Conservation (phyloP, 2,797 vertebrate genomes). For the Sylvia borin region DNA sequence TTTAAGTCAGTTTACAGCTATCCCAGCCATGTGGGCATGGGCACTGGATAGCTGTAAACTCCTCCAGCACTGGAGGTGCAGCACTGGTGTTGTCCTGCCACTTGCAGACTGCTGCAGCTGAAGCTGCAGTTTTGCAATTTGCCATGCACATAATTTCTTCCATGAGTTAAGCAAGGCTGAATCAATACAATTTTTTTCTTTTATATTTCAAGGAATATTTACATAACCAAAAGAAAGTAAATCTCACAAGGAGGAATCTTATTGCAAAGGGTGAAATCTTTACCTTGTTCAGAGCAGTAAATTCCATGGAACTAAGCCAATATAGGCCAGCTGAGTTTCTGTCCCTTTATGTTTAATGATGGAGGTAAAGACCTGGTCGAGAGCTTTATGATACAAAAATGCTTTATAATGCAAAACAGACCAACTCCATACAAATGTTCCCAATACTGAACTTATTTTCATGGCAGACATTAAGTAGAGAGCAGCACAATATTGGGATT, state of each 20-base stretch:
- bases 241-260: neutral
- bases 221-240: neutral
- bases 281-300: neutral
- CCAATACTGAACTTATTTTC: slow-evolving; percentile 2
- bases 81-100: neutral
- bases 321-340: neutral
- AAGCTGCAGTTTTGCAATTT: neutral
- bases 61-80: too few species aligned
- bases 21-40: neutral
- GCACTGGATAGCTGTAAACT: too few species aligned
- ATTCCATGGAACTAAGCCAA: neutral
- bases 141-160: neutral
- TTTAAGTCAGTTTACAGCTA: neutral
- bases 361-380: neutral
- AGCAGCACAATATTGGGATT: neutral
- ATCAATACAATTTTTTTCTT: neutral
- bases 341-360: neutral
- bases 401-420: neutral
- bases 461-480: neutral
- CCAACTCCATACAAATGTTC: neutral
- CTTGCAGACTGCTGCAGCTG: neutral
- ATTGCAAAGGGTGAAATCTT: neutral
- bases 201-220: neutral
- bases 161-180: neutral
- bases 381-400: neutral